phyloP scores from a whole-genome alignment of 2,797 vertebrate genomes.

The Paedocypris micromegethes region DNA sequence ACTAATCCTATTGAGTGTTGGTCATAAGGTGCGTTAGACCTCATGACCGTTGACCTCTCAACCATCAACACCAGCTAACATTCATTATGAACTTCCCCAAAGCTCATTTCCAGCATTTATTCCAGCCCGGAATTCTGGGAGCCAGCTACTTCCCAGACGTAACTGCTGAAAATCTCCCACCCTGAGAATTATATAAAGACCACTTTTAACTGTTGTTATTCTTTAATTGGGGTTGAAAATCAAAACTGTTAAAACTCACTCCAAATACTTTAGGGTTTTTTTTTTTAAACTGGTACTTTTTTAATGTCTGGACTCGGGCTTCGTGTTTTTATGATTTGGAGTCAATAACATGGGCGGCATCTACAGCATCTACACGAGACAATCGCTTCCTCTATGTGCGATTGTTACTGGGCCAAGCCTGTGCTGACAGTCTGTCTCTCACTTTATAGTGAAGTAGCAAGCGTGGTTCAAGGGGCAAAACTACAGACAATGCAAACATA shows the following conservation, averaged over 20 bases:
- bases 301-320: background rate
- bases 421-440: conserved; percentile 28
- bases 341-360: conserved; percentile 22
- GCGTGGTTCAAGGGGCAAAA: conserved; percentile 34
- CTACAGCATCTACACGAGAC: background rate
- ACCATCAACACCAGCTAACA: conserved; percentile 37
- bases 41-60: conserved; percentile 37
- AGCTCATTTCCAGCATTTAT: conserved; percentile 49
- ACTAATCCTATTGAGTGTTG: conserved; percentile 22
- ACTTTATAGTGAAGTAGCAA: conserved; percentile 16
- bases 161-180: conserved; percentile 23
- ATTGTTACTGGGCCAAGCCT: conserved; percentile 3
- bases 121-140: conserved; percentile 40
- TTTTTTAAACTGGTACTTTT: too few relatives aligned
- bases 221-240: background rate
- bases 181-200: conserved; percentile 8
- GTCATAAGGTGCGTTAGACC: conserved; percentile 32
- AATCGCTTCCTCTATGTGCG: conserved; percentile 16
- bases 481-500: conserved; percentile 43
- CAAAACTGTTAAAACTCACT: too few relatives aligned
- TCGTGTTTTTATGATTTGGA: conserved; percentile 3
- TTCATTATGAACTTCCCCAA: conserved; percentile 40
- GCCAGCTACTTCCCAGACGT: conserved; percentile 44
- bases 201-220: conserved; percentile 6
- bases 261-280: too few relatives aligned